Percentiles rank a stretch among this genome's conserved stretches.
Evolutionary conservation across 2,113 vertebrate genomes (phyloP).

Genomic region (Pontoporia blainvillei): DNA sequence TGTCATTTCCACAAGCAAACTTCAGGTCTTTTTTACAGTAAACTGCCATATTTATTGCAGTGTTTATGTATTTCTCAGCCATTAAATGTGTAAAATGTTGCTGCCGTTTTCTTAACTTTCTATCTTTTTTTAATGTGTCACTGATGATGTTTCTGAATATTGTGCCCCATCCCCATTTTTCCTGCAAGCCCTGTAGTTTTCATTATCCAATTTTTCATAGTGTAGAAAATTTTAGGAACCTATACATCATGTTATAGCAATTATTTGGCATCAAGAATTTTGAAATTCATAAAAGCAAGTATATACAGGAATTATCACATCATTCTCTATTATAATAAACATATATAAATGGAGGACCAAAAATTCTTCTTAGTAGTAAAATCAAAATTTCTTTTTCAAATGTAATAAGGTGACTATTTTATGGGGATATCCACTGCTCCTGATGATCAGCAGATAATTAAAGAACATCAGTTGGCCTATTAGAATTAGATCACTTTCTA

Average conservation of each 20-base stretch:
- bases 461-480: neutral
- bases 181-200: neutral
- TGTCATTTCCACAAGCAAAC: neutral
- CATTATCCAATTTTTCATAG: neutral
- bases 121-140: neutral
- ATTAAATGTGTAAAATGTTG: neutral
- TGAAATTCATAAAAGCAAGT: neutral
- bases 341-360: neutral
- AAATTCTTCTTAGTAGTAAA: neutral
- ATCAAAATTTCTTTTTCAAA: slow-evolving; percentile 5
- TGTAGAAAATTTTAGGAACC: neutral
- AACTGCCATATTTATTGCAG: neutral
- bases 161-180: neutral
- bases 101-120: neutral
- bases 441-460: neutral
- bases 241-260: neutral
- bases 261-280: slow-evolving; percentile 14
- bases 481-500: neutral
- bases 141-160: neutral
- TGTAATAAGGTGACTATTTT: neutral
- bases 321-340: neutral
- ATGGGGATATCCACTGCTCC: neutral
- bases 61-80: neutral
- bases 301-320: neutral
- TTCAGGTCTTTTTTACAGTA: neutral